phyloP scores from a whole-genome alignment of 2,888 invertebrate genomes.

The Ligdia adustata region DNA sequence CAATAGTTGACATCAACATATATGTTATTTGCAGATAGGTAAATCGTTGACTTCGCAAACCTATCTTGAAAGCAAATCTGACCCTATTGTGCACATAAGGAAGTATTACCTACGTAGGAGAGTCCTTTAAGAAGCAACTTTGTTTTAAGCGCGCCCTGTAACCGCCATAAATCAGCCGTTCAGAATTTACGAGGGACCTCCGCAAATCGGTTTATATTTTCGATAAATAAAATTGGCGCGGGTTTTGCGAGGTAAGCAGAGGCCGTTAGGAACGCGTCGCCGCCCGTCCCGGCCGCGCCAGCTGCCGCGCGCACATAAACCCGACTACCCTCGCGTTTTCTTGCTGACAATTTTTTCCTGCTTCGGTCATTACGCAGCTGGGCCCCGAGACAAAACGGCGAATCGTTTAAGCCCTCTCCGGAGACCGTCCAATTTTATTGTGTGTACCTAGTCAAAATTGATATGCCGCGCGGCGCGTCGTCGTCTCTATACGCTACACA shows the following conservation, averaged over 20 bases:
- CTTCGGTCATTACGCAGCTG: slow-evolving; percentile 83
- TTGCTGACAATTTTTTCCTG: slow-evolving; percentile 84
- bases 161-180: slow-evolving; percentile 80
- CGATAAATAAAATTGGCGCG: slow-evolving; percentile 84
- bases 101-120: slow-evolving; percentile 57
- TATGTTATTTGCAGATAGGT: slow-evolving; percentile 10
- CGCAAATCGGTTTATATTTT: slow-evolving; percentile 84
- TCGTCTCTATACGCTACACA: slow-evolving; percentile 50
- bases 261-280: slow-evolving; percentile 80
- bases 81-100: slow-evolving; percentile 44
- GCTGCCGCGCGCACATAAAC: slow-evolving; percentile 80
- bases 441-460: slow-evolving; percentile 82
- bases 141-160: slow-evolving; percentile 77
- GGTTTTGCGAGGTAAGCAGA: slow-evolving; percentile 83
- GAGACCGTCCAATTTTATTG: slow-evolving; percentile 84
- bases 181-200: slow-evolving; percentile 80
- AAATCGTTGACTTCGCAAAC: slow-evolving; percentile 32
- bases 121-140: slow-evolving; percentile 74
- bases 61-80: slow-evolving; percentile 37
- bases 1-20: slow-evolving; percentile 4
- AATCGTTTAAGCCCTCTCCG: slow-evolving; percentile 84
- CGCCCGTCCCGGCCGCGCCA: slow-evolving; percentile 55
- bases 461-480: slow-evolving; percentile 75
- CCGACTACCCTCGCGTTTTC: slow-evolving; percentile 83
- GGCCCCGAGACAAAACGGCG: slow-evolving; percentile 83